Percentiles rank a stretch among this genome's conserved stretches.
Evolutionary conservation across 2,113 vertebrate species (phyloP).

Genomic region (Gulo gulo): DNA sequence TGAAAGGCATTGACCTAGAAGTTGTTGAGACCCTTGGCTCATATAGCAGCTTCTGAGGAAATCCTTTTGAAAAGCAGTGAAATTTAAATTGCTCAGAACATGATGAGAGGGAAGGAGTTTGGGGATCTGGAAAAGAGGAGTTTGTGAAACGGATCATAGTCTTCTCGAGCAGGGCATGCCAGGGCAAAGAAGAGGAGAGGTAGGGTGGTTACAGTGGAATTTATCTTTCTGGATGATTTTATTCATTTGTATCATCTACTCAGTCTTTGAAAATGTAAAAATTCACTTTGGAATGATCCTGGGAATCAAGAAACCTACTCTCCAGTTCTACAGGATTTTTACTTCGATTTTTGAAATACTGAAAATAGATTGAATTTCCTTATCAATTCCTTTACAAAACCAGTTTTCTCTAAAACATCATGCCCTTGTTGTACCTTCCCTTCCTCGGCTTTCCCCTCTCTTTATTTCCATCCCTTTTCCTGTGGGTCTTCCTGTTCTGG

Average conservation of each 20-base stretch:
- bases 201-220: background rate
- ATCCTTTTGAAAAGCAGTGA: background rate
- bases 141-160: background rate
- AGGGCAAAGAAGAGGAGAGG: background rate
- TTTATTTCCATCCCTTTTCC: background rate
- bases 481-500: background rate
- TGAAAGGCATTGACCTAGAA: background rate
- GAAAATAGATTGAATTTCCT: background rate
- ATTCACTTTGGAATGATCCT: background rate
- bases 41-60: background rate
- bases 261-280: background rate
- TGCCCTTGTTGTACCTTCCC: background rate
- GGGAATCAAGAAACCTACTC: background rate
- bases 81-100: background rate
- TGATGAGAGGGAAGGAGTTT: background rate
- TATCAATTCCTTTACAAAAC: background rate
- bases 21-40: background rate
- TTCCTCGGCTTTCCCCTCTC: background rate
- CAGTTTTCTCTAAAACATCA: background rate
- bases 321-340: background rate
- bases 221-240: background rate
- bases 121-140: background rate
- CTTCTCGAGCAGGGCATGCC: background rate
- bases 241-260: background rate
- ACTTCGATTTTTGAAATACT: background rate